Evolutionary conservation across 2,888 invertebrate genomes (phyloP), one percentile per base, ranked within the genome.

Genomic region (Hyposoter didymator): DNA sequence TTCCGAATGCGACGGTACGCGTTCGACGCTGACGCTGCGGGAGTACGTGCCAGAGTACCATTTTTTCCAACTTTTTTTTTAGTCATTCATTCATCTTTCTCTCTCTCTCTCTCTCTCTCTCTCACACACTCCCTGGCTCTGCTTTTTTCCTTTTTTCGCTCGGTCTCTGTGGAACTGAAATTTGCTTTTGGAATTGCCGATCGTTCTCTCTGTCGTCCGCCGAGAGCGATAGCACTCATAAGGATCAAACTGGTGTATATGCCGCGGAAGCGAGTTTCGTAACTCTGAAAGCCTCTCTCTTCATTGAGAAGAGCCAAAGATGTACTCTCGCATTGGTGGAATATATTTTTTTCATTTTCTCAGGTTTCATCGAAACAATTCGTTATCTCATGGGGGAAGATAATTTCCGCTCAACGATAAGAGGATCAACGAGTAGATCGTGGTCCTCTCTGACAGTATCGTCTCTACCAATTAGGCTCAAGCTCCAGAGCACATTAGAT

Each of bases 61-160:
- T 75, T 84, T 80, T 73, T 81, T 72, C 59, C 59, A 19, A 55
- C 69, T 32, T 59, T 78, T 78, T 39, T 67, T 47, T 69, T 79
- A 22, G 78, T 78, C 39, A 73, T 78, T 80, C 70, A 82, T 72
- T 81, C 78, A 75, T 81, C 59, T 75, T 72, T 85, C 72, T 76
- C 62, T 62, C 22, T n/a, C 62, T 47, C 14, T 55, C 22, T 35
- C 39, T 39, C 62, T 35, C 45, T 14, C 47, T 22, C 10, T 39
- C 39, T 39, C 10, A 10, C 39, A 39, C 39, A 39, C 39, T 0
- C 39, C 10, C 8, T 39, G 39, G 10, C 39, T 19, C 22, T 49
- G 6, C n/a, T 17, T 22, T 55, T 43, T 19, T 7, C n/a, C 74
- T 74, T 45, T 47, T 64, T 59, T 28, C 22, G 17, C 19, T 39